Evolutionary conservation across 2,113 vertebrate species (phyloP), one percentile per base, ranked within the genome.

Genomic region (Podilymbus podiceps): DNA sequence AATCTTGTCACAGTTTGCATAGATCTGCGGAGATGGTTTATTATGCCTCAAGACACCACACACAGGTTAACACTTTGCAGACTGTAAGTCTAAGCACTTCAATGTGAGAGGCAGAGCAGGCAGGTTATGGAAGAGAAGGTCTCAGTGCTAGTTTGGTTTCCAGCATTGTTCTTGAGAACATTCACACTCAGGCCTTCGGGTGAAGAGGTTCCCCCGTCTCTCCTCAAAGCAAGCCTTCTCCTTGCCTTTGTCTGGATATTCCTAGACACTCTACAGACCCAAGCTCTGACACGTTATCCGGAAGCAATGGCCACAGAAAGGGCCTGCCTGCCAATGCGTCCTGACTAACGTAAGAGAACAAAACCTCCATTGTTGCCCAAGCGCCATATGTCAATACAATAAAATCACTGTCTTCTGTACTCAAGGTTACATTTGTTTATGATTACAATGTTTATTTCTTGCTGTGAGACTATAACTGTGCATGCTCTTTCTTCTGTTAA

Each of bases 371-470:
- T 96, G 79, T 91, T 81, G 66, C 59, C 53, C 46, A 62, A 84
- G 79, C 0, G 3, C 46, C 67, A 22, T 64, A 85, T 80, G 58
- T 69, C 75, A 91, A 78, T 67, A 91, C 87, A 95, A 95, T 95
- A 95, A 96, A 96, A 95, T 90, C 79, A 62, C 85, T 90, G 88
- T 97, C 88, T 90, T 91, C 88, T 90, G n/a, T 52, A 35, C 66
- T 92, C 64, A 93, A 19, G 53, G 85, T 88, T 84, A 87, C 92
- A 94, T 95, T 96, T 96, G 94, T 90, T 95, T 93, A 91, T 78
- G 85, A 96, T 94, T 87, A 90, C 59, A 74, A n/a, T 71, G 77
- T 93, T 90, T 94, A 84, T 80, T 94, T 88, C 96, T 95, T 90
- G 30, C 91, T 95, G 50, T 44, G 72, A 93, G 47, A 71, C 74